Evolutionary conservation across 2,888 invertebrate genomes (phyloP).

Genomic region (Cataglyphis livida): DNA sequence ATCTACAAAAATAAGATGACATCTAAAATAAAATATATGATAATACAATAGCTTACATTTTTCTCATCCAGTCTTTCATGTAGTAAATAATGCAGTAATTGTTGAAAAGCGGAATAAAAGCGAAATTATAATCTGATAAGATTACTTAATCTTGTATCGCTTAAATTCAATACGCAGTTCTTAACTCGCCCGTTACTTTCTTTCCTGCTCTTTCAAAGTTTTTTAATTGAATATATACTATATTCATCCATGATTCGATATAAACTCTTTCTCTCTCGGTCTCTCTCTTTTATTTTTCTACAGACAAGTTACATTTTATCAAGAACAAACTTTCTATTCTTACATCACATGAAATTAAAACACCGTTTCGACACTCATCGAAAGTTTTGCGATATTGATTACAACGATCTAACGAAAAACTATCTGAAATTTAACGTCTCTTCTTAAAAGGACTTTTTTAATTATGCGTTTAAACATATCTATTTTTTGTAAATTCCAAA

Average conservation of each 20-base stretch:
- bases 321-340: conserved; percentile 35
- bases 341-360: conserved; percentile 41
- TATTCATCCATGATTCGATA: conserved; percentile 29
- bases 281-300: neutral
- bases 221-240: conserved; percentile 47
- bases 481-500: neutral
- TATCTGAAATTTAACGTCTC: conserved; percentile 10
- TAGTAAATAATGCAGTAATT: neutral
- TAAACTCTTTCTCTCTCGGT: conserved; percentile 12
- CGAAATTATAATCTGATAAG: conserved; percentile 16
- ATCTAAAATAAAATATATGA: neutral
- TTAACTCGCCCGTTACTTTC: conserved; percentile 24
- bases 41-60: neutral
- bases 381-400: conserved; percentile 38
- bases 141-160: conserved; percentile 21
- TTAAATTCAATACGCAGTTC: conserved; percentile 20
- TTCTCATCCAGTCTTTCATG: neutral
- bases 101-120: conserved; percentile 5
- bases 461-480: conserved; percentile 4
- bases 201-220: conserved; percentile 25
- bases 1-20: neutral
- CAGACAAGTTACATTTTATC: conserved; percentile 35
- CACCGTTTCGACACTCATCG: conserved; percentile 16
- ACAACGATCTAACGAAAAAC: conserved; percentile 17
- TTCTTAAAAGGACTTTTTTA: neutral